These are phyloP conservation scores for Hyposoter dolosus DNA, from an alignment of 2,888 invertebrate species.

Conservation along the genomic window DNA sequence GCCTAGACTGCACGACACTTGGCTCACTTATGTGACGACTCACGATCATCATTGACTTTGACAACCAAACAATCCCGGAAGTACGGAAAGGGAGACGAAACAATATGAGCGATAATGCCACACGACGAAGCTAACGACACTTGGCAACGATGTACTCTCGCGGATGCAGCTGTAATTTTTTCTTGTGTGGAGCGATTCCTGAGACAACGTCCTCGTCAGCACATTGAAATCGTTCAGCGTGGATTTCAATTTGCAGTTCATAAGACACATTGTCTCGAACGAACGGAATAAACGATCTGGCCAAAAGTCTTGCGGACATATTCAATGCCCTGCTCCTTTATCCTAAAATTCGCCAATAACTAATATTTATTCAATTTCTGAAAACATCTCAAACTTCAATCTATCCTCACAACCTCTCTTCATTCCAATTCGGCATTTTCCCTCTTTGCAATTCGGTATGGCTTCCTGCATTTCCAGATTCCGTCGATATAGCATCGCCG, in stretches of 20 bases:
- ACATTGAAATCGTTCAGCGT: constrained; percentile 74
- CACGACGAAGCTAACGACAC: too few relatives aligned
- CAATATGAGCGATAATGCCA: too few relatives aligned
- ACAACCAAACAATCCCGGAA: not conserved
- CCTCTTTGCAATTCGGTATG: constrained; percentile 40
- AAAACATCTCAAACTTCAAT: constrained; percentile 19
- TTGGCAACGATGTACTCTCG: too few relatives aligned
- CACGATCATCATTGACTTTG: not conserved
- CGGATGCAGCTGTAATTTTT: not conserved
- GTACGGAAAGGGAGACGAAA: too few relatives aligned
- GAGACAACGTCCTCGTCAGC: constrained; percentile 13
- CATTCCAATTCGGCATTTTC: not conserved
- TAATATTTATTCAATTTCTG: constrained; percentile 70
- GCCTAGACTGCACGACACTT: constrained; percentile 63
- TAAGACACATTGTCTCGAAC: constrained; percentile 56
- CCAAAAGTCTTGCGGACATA: constrained; percentile 9
- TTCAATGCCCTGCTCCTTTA: not conserved
- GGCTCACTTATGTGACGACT: constrained; percentile 46
- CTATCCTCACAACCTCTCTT: not conserved
- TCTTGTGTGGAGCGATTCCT: not conserved
- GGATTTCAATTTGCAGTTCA: constrained; percentile 76
- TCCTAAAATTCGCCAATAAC: constrained; percentile 60
- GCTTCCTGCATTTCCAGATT: constrained; percentile 46
- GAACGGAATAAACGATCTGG: constrained; percentile 35
- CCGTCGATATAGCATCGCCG: constrained; percentile 55